Evolutionary conservation across 1,140 invertebrate genomes (phyloP).

Genomic region (Heliconius himera): DNA sequence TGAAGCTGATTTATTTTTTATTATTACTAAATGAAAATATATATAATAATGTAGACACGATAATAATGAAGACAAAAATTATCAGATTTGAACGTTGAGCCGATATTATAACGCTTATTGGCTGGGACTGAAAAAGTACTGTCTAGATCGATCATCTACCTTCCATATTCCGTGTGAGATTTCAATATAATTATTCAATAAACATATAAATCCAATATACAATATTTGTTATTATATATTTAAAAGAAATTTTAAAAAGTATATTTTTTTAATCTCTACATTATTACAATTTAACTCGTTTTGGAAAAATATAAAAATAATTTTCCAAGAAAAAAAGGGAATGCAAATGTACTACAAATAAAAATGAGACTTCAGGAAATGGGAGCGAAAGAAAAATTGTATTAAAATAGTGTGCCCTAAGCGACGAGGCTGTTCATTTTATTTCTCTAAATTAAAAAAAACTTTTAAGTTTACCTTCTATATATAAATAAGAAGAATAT

Average conservation of each 20-base stretch:
- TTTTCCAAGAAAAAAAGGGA: constrained; percentile 7
- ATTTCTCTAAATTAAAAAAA: constrained; percentile 22
- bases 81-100: too few relatives aligned
- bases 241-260: neutral
- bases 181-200: too few relatives aligned
- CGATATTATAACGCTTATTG: too few relatives aligned
- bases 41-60: too few relatives aligned
- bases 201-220: too few relatives aligned
- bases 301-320: neutral
- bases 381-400: constrained; percentile 25
- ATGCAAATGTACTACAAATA: constrained; percentile 22
- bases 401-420: constrained; percentile 25
- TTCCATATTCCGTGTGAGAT: too few relatives aligned
- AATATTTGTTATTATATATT: too few relatives aligned
- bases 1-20: too few relatives aligned
- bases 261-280: neutral
- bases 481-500: neutral
- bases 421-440: constrained; percentile 25
- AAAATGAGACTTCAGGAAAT: constrained; percentile 21
- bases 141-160: too few relatives aligned
- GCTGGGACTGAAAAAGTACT: too few relatives aligned
- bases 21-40: too few relatives aligned
- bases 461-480: neutral
- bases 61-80: too few relatives aligned
- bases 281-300: neutral